A percentile compares a stretch with the other conserved stretches of the same genome.
These are phyloP conservation scores for Drosophila kanapiae DNA, from an alignment of 1,140 invertebrate genomes.

Conservation along the genomic window DNA sequence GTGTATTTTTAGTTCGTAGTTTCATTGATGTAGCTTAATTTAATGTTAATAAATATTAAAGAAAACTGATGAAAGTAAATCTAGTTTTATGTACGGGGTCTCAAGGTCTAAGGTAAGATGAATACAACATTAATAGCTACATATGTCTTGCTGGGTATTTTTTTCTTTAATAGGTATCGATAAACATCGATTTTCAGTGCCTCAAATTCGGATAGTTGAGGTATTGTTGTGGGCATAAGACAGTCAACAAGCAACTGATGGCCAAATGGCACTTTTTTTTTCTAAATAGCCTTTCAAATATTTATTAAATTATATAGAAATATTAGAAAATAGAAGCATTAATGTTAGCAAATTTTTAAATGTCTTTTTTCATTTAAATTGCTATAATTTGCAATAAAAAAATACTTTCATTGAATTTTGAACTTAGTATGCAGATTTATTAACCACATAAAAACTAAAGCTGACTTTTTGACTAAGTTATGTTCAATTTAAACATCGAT, in stretches of 20 bases:
- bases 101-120: too few species aligned
- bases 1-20: conserved; percentile 36
- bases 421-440: neutral
- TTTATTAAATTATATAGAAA: too few species aligned
- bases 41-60: conserved; percentile 29
- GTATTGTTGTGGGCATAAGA: too few species aligned
- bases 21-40: conserved; percentile 32
- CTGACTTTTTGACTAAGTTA: neutral
- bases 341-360: too few species aligned
- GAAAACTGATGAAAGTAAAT: neutral
- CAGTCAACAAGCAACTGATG: neutral
- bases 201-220: neutral
- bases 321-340: too few species aligned
- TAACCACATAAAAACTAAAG: neutral
- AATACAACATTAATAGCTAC: too few species aligned
- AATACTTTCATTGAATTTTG: too few species aligned
- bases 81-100: too few species aligned
- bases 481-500: neutral
- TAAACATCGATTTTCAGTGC: neutral
- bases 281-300: too few species aligned
- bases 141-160: too few species aligned
- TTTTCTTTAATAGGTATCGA: neutral
- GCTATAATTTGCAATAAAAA: too few species aligned
- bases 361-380: too few species aligned
- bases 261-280: neutral